These are phyloP conservation scores for Ectobius pallidus DNA, from an alignment of 2,888 invertebrate species.

Conservation along the genomic window DNA sequence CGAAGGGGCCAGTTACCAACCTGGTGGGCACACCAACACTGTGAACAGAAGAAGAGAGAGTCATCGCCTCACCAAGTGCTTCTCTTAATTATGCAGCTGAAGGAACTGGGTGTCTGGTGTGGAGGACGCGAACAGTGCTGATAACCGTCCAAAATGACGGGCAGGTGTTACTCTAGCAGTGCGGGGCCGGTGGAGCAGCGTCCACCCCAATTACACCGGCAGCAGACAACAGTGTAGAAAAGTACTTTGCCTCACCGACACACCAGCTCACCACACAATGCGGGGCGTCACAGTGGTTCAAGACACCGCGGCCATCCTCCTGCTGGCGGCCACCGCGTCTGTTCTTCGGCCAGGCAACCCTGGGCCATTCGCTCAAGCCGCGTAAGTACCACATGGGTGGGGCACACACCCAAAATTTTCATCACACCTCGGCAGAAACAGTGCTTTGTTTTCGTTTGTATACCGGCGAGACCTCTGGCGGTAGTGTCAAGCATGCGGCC, in stretches of 20 bases:
- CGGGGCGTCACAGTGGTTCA: conserved; percentile 8
- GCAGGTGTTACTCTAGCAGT: not conserved
- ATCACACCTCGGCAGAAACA: no score
- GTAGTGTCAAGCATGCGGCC: no score
- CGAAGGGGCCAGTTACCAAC: not conserved
- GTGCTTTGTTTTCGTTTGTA: no score
- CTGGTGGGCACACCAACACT: not conserved
- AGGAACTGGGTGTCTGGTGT: not conserved
- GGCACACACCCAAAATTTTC: no score
- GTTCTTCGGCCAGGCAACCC: conserved; percentile 62
- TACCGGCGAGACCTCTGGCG: no score
- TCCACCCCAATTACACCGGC: conserved; percentile 6
- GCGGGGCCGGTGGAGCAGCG: not conserved
- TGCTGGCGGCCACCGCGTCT: conserved; percentile 56
- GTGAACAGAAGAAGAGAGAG: not conserved
- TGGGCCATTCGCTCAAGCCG: conserved; percentile 59
- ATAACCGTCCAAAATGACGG: conserved; percentile 4
- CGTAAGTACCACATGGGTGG: conserved; percentile 59
- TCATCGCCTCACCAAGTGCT: not conserved
- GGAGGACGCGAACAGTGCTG: not conserved
- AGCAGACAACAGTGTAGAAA: not conserved
- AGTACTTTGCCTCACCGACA: no score
- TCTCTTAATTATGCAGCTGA: not conserved
- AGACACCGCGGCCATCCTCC: conserved; percentile 53
- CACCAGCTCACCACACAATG: not conserved